These are phyloP conservation scores for Hedychridium roseum DNA, from an alignment of 2,888 invertebrate species.

Conservation along the genomic window DNA sequence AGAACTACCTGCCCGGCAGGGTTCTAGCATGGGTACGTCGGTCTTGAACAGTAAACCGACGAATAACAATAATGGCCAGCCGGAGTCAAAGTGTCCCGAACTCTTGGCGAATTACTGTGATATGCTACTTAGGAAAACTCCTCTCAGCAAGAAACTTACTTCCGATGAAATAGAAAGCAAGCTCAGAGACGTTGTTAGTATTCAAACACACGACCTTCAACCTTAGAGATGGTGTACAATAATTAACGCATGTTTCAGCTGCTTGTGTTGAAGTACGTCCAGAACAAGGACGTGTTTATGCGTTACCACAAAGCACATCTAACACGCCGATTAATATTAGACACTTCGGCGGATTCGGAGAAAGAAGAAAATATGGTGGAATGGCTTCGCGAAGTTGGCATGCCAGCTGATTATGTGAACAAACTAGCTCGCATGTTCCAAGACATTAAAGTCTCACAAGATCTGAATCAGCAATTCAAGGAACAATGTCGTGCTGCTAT, in stretches of 20 bases:
- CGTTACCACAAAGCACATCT: constrained; percentile 98
- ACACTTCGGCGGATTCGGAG: constrained; percentile 98
- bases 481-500: constrained; percentile 78
- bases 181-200: constrained; percentile 84
- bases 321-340: constrained; percentile 93
- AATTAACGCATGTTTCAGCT: constrained; percentile 70
- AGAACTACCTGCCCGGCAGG: constrained; percentile 55
- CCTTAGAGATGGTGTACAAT: too few relatives aligned
- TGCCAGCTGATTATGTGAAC: constrained; percentile 99
- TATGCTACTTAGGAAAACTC: constrained; percentile 96
- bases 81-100: constrained; percentile 99
- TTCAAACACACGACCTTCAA: too few relatives aligned
- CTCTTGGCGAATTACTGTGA: constrained; percentile 99
- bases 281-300: constrained; percentile 99
- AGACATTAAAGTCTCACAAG: constrained; percentile 97
- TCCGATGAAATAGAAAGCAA: constrained; percentile 96
- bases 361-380: constrained; percentile 99
- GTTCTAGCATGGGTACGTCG: constrained; percentile 68
- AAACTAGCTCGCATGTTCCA: constrained; percentile 98
- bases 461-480: constrained; percentile 92
- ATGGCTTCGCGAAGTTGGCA: constrained; percentile 96
- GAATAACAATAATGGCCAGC: constrained; percentile 65
- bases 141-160: constrained; percentile 93
- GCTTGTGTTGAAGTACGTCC: constrained; percentile 97
- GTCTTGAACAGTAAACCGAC: constrained; percentile 56